Evolutionary conservation across 2,797 vertebrate species (phyloP).

Genomic region (Momotus momota): DNA sequence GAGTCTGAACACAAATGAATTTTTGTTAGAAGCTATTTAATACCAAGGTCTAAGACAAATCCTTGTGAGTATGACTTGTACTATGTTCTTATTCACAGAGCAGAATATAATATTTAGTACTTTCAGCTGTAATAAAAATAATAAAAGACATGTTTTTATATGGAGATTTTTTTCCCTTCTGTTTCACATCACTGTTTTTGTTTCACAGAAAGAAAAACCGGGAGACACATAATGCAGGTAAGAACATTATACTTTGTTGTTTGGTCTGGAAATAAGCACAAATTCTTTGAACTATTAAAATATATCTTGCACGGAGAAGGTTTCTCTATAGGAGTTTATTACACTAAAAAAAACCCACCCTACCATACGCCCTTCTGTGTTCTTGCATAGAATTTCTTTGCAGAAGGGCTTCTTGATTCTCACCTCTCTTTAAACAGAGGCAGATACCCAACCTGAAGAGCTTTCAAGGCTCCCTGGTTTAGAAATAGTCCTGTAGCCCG

Average conservation of each 20-base stretch:
- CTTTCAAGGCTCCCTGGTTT: background rate
- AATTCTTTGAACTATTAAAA: background rate
- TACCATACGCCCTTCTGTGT: background rate
- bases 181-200: conserved; percentile 42
- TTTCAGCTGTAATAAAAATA: background rate
- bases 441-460: background rate
- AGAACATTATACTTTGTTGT: background rate
- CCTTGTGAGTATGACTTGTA: background rate
- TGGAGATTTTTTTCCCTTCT: background rate
- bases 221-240: conserved; percentile 98
- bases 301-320: background rate
- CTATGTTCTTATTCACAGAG: background rate
- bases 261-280: background rate
- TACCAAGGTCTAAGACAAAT: background rate
- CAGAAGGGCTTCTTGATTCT: background rate
- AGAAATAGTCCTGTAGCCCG: background rate
- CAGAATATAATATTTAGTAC: background rate
- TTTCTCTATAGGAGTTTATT: background rate
- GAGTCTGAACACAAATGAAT: background rate
- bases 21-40: background rate
- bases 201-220: conserved; percentile 95
- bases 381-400: background rate
- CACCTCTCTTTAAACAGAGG: background rate
- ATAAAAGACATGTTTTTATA: background rate
- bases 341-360: background rate